phyloP scores from a whole-genome alignment of 2,113 vertebrate genomes.

The Brienomyrus longianalis region DNA sequence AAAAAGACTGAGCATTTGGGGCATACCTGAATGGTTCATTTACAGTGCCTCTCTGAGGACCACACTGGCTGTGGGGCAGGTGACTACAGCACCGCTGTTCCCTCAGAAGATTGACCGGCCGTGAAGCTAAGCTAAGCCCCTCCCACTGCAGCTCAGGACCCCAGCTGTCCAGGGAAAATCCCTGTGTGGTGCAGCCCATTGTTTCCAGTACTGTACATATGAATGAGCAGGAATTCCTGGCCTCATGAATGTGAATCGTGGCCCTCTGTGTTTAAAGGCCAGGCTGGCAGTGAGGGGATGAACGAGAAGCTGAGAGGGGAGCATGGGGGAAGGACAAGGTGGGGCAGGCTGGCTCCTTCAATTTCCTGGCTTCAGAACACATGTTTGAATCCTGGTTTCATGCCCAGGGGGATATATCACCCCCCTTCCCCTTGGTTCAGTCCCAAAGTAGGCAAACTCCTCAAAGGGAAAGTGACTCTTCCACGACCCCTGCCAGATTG shows the following conservation, averaged over 20 bases:
- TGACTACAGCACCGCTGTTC: neutral
- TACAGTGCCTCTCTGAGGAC: neutral
- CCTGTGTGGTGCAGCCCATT: slow-evolving; percentile 37
- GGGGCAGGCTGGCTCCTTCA: neutral
- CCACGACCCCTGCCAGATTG: neutral
- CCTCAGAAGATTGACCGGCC: neutral
- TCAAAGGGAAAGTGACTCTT: neutral
- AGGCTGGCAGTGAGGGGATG: slow-evolving; percentile 28
- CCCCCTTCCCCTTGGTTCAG: neutral
- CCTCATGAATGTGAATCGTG: slow-evolving; percentile 71
- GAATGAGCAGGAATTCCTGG: slow-evolving; percentile 63
- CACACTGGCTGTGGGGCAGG: neutral
- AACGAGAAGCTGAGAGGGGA: slow-evolving; percentile 28
- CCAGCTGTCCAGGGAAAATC: neutral
- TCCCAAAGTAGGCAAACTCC: neutral
- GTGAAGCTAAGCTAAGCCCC: neutral
- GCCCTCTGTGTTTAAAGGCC: slow-evolving; percentile 55
- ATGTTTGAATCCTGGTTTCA: neutral
- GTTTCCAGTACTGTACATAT: slow-evolving; percentile 68
- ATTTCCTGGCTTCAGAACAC: neutral
- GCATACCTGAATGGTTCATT: neutral
- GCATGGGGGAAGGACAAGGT: slow-evolving; percentile 20
- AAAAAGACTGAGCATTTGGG: neutral
- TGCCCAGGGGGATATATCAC: neutral
- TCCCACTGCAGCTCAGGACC: neutral